These are phyloP conservation scores for Dromiciops gliroides DNA, from an alignment of 2,113 vertebrate species.

Conservation along the genomic window DNA sequence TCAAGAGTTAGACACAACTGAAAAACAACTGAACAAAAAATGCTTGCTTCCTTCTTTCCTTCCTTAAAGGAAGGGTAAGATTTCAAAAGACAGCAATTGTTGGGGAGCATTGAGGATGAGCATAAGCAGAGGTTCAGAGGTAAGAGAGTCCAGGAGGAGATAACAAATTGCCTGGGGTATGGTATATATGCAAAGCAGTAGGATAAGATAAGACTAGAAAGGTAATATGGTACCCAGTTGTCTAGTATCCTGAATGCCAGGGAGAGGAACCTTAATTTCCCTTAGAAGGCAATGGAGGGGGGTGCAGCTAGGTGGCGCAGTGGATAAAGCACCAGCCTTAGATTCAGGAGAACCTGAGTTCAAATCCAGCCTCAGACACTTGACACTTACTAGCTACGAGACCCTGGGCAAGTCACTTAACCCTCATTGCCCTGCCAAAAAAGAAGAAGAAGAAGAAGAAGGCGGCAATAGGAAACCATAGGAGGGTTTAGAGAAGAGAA, in stretches of 20 bases:
- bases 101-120: not conserved
- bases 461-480: not conserved
- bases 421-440: no score
- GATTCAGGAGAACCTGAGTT: no score
- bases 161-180: not conserved
- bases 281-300: not conserved
- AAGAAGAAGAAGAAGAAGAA: no score
- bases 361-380: no score
- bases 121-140: not conserved
- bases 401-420: no score
- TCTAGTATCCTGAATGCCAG: not conserved
- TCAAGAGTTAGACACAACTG: not conserved
- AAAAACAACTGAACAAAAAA: not conserved
- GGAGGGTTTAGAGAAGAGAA: not conserved
- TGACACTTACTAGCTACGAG: no score
- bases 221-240: not conserved
- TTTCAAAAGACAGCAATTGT: not conserved
- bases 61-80: not conserved
- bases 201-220: not conserved
- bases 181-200: not conserved
- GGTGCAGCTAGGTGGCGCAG: no score
- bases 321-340: no score
- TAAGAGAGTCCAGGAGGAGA: not conserved
- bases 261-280: not conserved
- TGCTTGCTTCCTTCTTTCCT: not conserved